These are phyloP conservation scores for Garrulus glandarius DNA, from an alignment of 2,797 vertebrate genomes.

Conservation along the genomic window DNA sequence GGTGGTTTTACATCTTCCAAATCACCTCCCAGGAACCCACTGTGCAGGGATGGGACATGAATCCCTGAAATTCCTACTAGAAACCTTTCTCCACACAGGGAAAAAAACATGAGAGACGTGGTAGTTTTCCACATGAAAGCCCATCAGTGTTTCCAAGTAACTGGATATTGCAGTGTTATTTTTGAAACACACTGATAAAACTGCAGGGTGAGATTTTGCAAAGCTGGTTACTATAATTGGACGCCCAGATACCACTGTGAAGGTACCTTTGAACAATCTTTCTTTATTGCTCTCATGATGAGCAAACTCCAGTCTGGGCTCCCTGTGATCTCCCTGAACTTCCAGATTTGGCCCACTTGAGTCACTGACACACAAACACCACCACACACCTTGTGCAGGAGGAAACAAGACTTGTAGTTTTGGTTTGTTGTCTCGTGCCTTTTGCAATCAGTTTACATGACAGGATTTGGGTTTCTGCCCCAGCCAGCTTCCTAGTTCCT, in stretches of 20 bases:
- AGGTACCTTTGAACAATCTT: neutral
- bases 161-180: neutral
- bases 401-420: neutral
- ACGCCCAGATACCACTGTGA: neutral
- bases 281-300: neutral
- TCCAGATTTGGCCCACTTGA: neutral
- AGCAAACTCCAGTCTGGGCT: neutral
- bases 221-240: neutral
- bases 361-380: neutral
- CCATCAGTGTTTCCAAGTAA: neutral
- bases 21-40: neutral
- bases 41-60: neutral
- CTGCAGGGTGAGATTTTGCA: neutral
- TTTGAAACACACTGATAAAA: neutral
- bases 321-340: neutral
- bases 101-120: neutral
- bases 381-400: neutral
- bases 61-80: neutral
- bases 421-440: neutral
- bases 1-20: neutral
- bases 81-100: neutral
- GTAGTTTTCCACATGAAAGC: neutral
- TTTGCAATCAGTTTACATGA: neutral
- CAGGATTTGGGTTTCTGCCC: neutral
- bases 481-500: neutral